Percentiles rank a stretch among this genome's conserved stretches.
phyloP scores from a whole-genome alignment of 2,888 invertebrate genomes.

The Prenolepis imparis region DNA sequence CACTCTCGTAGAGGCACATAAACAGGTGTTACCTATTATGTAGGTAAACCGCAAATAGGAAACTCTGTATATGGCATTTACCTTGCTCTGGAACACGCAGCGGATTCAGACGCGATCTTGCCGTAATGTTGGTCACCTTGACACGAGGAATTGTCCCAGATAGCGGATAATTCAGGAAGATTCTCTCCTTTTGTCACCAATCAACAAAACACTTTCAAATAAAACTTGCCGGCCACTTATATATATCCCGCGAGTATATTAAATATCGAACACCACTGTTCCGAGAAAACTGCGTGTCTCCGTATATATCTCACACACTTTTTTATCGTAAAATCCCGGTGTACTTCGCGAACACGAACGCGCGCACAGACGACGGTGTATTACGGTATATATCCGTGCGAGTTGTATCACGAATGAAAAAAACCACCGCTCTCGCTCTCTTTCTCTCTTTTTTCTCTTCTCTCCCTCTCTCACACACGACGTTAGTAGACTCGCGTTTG shows the following conservation, averaged over 20 bases:
- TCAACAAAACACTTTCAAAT: slow-evolving; percentile 70
- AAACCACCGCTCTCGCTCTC: slow-evolving; percentile 48
- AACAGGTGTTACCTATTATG: slow-evolving; percentile 4
- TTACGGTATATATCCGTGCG: slow-evolving; percentile 33
- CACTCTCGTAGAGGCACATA: background rate
- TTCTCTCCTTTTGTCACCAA: slow-evolving; percentile 65
- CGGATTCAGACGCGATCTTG: slow-evolving; percentile 75
- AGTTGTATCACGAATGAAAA: slow-evolving; percentile 68
- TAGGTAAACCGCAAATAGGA: slow-evolving; percentile 11
- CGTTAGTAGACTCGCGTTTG: slow-evolving; percentile 74
- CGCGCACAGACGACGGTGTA: slow-evolving; percentile 37
- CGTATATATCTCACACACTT: slow-evolving; percentile 58
- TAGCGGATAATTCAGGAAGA: too few species aligned
- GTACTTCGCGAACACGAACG: slow-evolving; percentile 47
- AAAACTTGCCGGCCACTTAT: slow-evolving; percentile 65
- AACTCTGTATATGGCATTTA: slow-evolving; percentile 60
- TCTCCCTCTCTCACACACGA: slow-evolving; percentile 66
- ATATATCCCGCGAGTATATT: slow-evolving; percentile 35
- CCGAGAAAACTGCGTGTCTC: slow-evolving; percentile 50
- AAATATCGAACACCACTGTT: slow-evolving; percentile 54
- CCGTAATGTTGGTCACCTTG: slow-evolving; percentile 77
- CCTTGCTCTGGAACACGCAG: slow-evolving; percentile 77
- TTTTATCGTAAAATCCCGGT: slow-evolving; percentile 55
- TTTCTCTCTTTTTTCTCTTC: background rate
- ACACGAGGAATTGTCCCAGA: slow-evolving; percentile 49